A percentile compares a stretch with the other conserved stretches of the same genome.
Evolutionary conservation across 2,113 vertebrate genomes (phyloP).

Genomic region (Heloderma charlesbogerti): DNA sequence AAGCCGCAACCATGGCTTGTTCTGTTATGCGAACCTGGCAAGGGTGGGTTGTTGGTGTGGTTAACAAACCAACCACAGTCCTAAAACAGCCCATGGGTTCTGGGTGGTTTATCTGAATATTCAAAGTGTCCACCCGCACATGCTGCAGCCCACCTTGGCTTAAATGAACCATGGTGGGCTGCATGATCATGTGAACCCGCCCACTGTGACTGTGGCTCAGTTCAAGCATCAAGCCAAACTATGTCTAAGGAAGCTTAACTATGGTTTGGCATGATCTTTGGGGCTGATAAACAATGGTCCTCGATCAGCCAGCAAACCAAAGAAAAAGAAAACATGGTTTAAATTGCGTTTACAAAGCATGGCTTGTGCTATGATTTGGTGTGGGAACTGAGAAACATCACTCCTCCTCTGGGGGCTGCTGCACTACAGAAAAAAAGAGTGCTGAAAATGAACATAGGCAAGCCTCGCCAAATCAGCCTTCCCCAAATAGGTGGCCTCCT

Average conservation of each 20-base stretch:
- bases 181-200: no score
- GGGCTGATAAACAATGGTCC: neutral
- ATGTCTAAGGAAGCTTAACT: neutral
- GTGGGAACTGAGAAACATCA: neutral
- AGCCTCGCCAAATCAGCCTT: neutral
- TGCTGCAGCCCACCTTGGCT: neutral
- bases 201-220: no score
- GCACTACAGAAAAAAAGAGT: neutral
- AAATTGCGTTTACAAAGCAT: neutral
- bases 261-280: neutral
- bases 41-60: no score
- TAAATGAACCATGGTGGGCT: no score
- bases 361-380: neutral
- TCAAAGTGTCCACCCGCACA: no score
- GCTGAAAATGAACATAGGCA: neutral
- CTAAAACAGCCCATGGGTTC: no score
- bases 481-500: no score
- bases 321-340: neutral
- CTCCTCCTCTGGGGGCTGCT: neutral
- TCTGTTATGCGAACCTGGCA: no score
- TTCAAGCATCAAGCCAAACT: neutral
- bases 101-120: no score
- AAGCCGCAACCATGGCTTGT: no score
- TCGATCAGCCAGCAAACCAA: neutral
- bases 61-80: no score